Percentiles rank a stretch among this genome's conserved stretches.
phyloP scores from a whole-genome alignment of 2,888 invertebrate genomes.

The Marasmarcha lunaedactyla region DNA sequence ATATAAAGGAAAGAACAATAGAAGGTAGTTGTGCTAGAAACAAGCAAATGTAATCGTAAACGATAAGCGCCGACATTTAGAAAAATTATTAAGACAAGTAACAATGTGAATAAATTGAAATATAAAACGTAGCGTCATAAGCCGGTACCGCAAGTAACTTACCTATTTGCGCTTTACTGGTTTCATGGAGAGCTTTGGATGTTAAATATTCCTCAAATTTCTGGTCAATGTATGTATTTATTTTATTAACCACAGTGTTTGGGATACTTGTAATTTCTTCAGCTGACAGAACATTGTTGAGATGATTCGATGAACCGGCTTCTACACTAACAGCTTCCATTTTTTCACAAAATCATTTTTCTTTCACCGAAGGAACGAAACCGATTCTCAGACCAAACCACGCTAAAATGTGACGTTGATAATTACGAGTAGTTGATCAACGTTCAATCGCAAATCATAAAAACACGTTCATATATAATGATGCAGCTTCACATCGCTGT shows the following conservation, averaged over 20 bases:
- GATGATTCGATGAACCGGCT: constrained; percentile 55
- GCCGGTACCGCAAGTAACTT: constrained; percentile 25
- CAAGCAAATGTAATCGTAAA: too few species aligned
- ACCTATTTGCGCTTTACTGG: constrained; percentile 74
- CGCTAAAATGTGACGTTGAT: not conserved
- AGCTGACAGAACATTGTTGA: constrained; percentile 53
- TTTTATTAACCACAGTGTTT: constrained; percentile 58
- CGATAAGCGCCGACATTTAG: too few species aligned
- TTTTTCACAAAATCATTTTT: constrained; percentile 23
- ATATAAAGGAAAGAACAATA: too few species aligned
- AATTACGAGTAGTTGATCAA: too few species aligned
- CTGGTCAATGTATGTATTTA: constrained; percentile 65
- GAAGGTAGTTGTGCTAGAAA: too few species aligned
- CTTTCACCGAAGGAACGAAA: not conserved
- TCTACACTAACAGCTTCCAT: constrained; percentile 55
- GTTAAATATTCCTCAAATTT: constrained; percentile 80
- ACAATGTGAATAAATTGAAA: too few species aligned
- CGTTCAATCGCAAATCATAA: too few species aligned
- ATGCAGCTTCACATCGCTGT: too few species aligned
- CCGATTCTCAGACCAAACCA: not conserved
- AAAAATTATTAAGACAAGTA: too few species aligned
- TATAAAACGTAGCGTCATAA: too few species aligned
- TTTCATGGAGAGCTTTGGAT: constrained; percentile 79
- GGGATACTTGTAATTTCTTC: constrained; percentile 45
- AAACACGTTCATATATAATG: too few species aligned